phyloP scores from a whole-genome alignment of 2,888 invertebrate genomes.

The Ormyrus nitidulus region DNA sequence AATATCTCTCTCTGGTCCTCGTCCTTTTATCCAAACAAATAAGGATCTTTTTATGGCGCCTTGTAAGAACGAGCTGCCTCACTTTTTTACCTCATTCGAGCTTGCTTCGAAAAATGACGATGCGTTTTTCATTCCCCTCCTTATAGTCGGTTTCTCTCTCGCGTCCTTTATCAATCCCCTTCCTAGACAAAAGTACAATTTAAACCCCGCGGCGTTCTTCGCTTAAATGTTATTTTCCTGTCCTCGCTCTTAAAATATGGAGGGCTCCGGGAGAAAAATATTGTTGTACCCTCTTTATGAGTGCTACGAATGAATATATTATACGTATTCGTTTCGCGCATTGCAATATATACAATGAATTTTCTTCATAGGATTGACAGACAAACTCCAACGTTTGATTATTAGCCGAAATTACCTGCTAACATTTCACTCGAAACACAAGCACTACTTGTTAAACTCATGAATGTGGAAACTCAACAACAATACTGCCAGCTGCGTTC shows the following conservation, averaged over 20 bases:
- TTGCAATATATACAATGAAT: too few relatives aligned
- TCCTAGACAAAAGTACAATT: constrained; percentile 47
- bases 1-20: constrained; percentile 1
- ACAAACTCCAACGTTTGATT: too few relatives aligned
- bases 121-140: constrained; percentile 46
- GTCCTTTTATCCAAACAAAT: constrained; percentile 52
- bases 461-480: too few relatives aligned
- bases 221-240: constrained; percentile 19
- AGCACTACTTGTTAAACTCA: too few relatives aligned
- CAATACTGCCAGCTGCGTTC: too few relatives aligned
- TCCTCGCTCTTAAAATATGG: constrained; percentile 40
- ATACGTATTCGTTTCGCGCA: too few relatives aligned
- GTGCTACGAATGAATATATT: too few relatives aligned
- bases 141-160: constrained; percentile 13
- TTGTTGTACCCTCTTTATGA: too few relatives aligned
- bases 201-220: constrained; percentile 38
- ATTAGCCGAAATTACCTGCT: too few relatives aligned
- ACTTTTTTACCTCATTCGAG: constrained; percentile 5
- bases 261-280: background rate
- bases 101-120: constrained; percentile 51
- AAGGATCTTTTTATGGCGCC: constrained; percentile 43
- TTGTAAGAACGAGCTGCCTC: constrained; percentile 12
- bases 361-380: too few relatives aligned
- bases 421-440: too few relatives aligned
- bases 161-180: constrained; percentile 39